These are phyloP conservation scores for Phacellophora camtschatica DNA, from an alignment of 30 jellyfish, hydroid and myxozoan species.

Conservation along the genomic window DNA sequence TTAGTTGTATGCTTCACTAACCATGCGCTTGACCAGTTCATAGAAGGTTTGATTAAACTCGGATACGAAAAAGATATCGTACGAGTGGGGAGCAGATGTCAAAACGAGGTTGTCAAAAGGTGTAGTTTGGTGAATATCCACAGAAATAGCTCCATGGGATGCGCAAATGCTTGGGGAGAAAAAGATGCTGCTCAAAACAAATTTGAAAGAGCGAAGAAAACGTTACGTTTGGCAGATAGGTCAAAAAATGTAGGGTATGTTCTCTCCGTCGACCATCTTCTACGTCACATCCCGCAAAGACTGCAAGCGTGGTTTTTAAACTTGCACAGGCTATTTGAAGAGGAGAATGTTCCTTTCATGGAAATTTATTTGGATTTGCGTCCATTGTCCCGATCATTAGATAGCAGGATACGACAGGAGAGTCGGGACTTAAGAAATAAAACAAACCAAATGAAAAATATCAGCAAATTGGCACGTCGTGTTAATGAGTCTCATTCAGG, in stretches of 20 bases:
- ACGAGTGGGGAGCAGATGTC: constrained; percentile 77
- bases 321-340: background rate
- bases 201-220: background rate
- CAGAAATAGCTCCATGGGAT: no score
- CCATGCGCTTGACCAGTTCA: constrained; percentile 88
- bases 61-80: constrained; percentile 59
- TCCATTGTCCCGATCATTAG: background rate
- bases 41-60: constrained; percentile 49
- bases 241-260: background rate
- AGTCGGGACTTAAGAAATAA: background rate
- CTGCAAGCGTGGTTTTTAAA: background rate
- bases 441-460: no score
- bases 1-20: constrained; percentile 82
- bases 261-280: background rate
- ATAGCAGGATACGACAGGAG: background rate
- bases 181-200: background rate
- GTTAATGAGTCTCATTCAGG: no score
- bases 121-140: background rate
- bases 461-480: no score
- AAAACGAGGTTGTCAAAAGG: constrained; percentile 44
- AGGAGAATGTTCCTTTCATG: background rate
- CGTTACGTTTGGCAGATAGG: background rate
- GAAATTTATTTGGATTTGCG: constrained; percentile 23
- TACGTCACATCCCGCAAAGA: background rate
- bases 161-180: background rate